Evolutionary conservation across 2,113 vertebrate species (phyloP).

Genomic region (Cryptomyrus ogoouensis): DNA sequence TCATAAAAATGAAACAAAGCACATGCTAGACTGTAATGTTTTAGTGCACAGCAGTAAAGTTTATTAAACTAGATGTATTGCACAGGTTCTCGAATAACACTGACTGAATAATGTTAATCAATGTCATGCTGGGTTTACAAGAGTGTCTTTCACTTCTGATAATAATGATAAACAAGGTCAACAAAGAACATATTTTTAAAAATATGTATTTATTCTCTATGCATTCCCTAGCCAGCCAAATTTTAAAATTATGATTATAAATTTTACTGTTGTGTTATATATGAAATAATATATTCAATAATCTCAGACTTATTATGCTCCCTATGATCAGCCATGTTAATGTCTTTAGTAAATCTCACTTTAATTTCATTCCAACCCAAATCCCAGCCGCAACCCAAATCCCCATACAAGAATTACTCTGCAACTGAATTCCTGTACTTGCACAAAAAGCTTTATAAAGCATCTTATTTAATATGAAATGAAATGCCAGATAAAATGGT

Average conservation of each 20-base stretch:
- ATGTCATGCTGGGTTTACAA: too few species aligned
- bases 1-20: neutral
- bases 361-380: neutral
- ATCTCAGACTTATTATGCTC: neutral
- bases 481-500: neutral
- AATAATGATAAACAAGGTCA: neutral
- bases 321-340: neutral
- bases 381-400: neutral
- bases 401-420: neutral
- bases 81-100: neutral
- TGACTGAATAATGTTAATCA: neutral
- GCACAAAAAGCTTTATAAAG: neutral
- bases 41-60: neutral
- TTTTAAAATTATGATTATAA: neutral
- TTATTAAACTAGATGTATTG: neutral
- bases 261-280: neutral
- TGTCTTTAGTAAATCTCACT: neutral
- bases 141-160: neutral
- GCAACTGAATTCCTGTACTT: neutral
- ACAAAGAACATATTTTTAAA: neutral
- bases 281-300: neutral
- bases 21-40: neutral
- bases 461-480: neutral
- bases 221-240: neutral
- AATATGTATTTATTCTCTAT: neutral